Conservation (phyloP, 1,140 invertebrate species). For the Lineus longissimus region DNA sequence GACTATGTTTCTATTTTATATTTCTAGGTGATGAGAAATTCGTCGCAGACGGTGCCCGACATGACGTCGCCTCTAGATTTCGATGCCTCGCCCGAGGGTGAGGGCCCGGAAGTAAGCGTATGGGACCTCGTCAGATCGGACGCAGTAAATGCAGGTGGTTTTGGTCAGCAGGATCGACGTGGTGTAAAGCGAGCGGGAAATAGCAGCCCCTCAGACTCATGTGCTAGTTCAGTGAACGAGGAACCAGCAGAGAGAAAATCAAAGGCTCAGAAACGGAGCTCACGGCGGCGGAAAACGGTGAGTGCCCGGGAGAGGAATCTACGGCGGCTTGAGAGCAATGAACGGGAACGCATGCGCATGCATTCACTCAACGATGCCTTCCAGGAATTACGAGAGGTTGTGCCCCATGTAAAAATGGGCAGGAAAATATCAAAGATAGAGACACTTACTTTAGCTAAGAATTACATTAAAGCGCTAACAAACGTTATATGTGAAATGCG, state of each 20-base stretch:
- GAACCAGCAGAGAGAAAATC: conserved; percentile 35
- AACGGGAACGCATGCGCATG: conserved; percentile 82
- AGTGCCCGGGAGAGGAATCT: conserved; percentile 76
- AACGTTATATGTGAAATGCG: conserved; percentile 80
- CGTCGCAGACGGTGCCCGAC: no score
- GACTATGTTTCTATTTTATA: no score
- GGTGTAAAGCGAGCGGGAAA: conserved; percentile 22
- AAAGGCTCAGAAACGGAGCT: conserved; percentile 29
- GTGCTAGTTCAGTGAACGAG: conserved; percentile 32
- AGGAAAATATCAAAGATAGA: conserved; percentile 82
- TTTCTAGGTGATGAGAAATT: no score
- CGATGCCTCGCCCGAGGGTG: no score
- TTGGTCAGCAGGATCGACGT: background rate
- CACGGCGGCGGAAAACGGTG: conserved; percentile 67
- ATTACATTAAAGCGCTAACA: conserved; percentile 85
- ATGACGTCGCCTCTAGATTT: no score
- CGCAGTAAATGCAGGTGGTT: no score
- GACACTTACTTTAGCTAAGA: conserved; percentile 80
- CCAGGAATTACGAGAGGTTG: conserved; percentile 79
- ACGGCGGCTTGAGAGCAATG: conserved; percentile 78
- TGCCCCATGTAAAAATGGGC: conserved; percentile 81
- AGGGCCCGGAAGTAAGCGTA: no score
- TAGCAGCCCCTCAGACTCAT: conserved; percentile 42
- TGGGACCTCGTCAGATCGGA: no score
- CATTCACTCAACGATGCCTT: conserved; percentile 85